Conservation (phyloP, 2,888 invertebrate species). For the Thera britannica region DNA sequence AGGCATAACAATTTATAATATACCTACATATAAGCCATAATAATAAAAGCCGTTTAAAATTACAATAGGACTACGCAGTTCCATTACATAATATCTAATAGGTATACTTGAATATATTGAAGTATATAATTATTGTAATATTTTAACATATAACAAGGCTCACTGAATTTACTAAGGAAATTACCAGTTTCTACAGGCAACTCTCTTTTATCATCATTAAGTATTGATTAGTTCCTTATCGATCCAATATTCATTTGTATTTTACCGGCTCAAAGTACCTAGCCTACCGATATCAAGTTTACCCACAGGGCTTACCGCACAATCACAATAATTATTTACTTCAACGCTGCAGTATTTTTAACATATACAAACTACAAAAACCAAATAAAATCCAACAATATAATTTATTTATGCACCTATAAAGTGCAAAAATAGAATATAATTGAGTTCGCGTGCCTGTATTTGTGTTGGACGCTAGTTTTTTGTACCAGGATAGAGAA, state of each 20-base stretch:
- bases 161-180: background rate
- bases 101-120: background rate
- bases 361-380: too few species aligned
- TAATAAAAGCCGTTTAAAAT: too few species aligned
- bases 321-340: background rate
- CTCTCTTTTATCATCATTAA: conserved; percentile 1
- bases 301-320: background rate
- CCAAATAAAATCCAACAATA: too few species aligned
- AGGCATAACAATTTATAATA: too few species aligned
- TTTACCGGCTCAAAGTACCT: background rate
- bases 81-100: background rate
- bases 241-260: conserved; percentile 5
- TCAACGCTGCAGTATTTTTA: background rate
- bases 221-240: conserved; percentile 29
- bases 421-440: too few species aligned
- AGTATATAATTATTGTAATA: background rate
- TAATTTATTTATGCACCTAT: too few species aligned
- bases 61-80: too few species aligned
- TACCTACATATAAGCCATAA: too few species aligned
- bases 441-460: too few species aligned
- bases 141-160: background rate
- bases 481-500: too few species aligned
- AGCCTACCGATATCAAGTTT: too few species aligned
- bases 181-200: background rate
- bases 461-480: too few species aligned